Evolutionary conservation across 2,888 invertebrate species (phyloP).

Genomic region (Eledona agricola): DNA sequence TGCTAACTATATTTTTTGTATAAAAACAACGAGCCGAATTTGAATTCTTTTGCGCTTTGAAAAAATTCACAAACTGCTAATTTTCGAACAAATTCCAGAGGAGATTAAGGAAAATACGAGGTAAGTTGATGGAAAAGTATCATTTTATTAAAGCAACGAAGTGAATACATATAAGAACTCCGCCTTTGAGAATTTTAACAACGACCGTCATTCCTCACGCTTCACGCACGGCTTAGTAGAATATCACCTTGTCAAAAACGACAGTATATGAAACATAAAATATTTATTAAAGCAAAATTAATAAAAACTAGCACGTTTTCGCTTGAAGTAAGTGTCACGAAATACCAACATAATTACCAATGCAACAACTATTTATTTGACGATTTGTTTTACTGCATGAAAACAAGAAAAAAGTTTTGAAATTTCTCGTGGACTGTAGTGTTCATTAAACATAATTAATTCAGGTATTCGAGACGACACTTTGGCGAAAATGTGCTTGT

Average conservation of each 20-base stretch:
- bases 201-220: conserved; percentile 23
- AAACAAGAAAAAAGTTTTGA: too few species aligned
- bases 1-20: too few species aligned
- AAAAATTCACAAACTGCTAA: conserved; percentile 1
- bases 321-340: too few species aligned
- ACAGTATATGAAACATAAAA: too few species aligned
- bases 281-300: too few species aligned
- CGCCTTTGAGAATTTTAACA: conserved; percentile 18
- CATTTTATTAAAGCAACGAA: conserved; percentile 21
- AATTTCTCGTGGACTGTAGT: too few species aligned
- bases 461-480: conserved; percentile 16
- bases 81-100: conserved; percentile 3
- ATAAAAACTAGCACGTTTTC: too few species aligned
- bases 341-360: too few species aligned
- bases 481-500: conserved; percentile 27
- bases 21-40: too few species aligned
- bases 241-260: conserved; percentile 20
- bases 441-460: conserved; percentile 31
- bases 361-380: too few species aligned
- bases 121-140: conserved; percentile 6
- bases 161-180: conserved; percentile 11
- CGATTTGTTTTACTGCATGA: too few species aligned
- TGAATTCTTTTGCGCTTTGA: too few species aligned
- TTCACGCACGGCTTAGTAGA: conserved; percentile 20
- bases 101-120: conserved; percentile 4